phyloP scores from a whole-genome alignment of 1,140 invertebrate species.

The Drosophila dunni region DNA sequence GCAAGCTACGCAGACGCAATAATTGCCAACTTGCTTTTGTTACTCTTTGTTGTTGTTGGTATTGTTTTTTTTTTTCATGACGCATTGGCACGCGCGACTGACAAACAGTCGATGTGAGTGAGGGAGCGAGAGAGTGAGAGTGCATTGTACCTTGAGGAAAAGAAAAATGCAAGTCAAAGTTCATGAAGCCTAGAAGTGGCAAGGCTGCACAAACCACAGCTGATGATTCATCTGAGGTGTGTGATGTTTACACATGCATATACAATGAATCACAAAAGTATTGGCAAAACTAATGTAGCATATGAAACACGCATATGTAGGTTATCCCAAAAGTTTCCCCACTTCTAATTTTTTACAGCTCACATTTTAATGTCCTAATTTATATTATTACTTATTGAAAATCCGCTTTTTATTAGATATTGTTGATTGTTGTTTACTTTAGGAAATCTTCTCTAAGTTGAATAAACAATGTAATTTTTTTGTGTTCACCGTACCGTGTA shows the following conservation, averaged over 20 bases:
- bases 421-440: too few relatives aligned
- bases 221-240: constrained; percentile 45
- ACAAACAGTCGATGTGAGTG: neutral
- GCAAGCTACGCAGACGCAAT: constrained; percentile 44
- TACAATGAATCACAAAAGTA: too few relatives aligned
- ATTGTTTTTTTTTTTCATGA: constrained; percentile 28
- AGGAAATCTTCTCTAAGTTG: too few relatives aligned
- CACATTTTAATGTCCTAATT: too few relatives aligned
- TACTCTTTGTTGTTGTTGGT: constrained; percentile 14
- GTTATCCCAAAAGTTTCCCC: too few relatives aligned
- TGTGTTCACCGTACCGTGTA: too few relatives aligned
- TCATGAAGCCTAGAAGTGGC: constrained; percentile 29
- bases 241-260: constrained; percentile 9
- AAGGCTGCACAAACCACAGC: constrained; percentile 21
- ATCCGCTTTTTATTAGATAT: too few relatives aligned
- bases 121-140: constrained; percentile 10
- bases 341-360: too few relatives aligned
- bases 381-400: too few relatives aligned
- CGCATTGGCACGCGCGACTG: constrained; percentile 39
- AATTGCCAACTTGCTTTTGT: constrained; percentile 27
- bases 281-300: too few relatives aligned
- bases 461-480: too few relatives aligned
- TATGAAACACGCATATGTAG: too few relatives aligned
- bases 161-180: neutral
- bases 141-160: constrained; percentile 39